phyloP scores from a whole-genome alignment of 92 coral and sea anemone genomes.

The Ricordea florida region DNA sequence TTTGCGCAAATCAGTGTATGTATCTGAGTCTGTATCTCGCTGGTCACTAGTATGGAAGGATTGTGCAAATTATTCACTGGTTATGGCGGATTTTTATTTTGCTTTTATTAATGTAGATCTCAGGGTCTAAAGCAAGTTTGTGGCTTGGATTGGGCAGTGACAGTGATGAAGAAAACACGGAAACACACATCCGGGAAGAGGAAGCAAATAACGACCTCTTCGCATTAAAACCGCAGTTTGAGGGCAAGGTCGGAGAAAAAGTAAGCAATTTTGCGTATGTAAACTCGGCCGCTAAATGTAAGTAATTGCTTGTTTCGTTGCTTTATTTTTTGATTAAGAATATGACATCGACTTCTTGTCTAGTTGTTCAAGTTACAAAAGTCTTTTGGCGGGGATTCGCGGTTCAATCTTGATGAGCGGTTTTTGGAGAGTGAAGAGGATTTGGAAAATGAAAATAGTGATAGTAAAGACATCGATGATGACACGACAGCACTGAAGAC shows the following conservation, averaged over 20 bases:
- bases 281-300: not conserved
- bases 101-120: slow-evolving; percentile 54
- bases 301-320: not conserved
- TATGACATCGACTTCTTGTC: not conserved
- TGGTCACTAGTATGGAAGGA: too few relatives aligned
- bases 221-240: slow-evolving; percentile 84
- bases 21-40: too few relatives aligned
- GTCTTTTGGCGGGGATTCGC: slow-evolving; percentile 78
- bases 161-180: slow-evolving; percentile 47
- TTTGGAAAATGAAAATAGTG: slow-evolving; percentile 23
- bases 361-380: slow-evolving; percentile 91
- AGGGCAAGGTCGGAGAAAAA: slow-evolving; percentile 92
- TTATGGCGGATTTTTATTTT: too few relatives aligned
- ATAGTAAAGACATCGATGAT: not conserved
- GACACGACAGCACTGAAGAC: not conserved
- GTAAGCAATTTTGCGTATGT: slow-evolving; percentile 25
- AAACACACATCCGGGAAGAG: not conserved
- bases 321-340: not conserved
- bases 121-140: slow-evolving; percentile 82
- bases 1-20: too few relatives aligned
- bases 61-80: too few relatives aligned
- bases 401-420: slow-evolving; percentile 86
- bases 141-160: slow-evolving; percentile 91
- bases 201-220: slow-evolving; percentile 29
- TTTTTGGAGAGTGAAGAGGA: slow-evolving; percentile 88